phyloP scores from a whole-genome alignment of 1,140 invertebrate species.

The Marisa cornuarietis region DNA sequence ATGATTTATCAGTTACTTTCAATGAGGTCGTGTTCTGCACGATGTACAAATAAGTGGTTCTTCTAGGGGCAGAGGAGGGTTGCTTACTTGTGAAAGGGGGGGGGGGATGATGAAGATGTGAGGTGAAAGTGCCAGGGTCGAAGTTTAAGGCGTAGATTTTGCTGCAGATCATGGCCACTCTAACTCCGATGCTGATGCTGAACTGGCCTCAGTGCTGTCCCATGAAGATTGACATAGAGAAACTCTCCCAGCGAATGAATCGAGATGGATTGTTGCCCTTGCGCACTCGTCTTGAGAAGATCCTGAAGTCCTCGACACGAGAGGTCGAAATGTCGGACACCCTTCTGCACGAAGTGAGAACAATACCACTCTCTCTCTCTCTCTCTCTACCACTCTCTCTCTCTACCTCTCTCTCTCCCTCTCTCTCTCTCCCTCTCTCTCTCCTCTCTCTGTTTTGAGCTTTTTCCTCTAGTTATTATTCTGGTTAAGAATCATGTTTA shows the following conservation, averaged over 20 bases:
- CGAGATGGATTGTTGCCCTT: constrained; percentile 13
- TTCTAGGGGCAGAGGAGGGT: no score
- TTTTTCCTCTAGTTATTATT: neutral
- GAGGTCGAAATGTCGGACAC: constrained; percentile 17
- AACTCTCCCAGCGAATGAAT: constrained; percentile 13
- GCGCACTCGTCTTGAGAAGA: constrained; percentile 16
- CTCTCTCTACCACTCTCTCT: neutral
- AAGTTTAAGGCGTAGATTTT: neutral
- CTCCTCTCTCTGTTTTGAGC: neutral
- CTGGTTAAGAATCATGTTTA: no score
- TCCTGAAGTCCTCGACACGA: constrained; percentile 1
- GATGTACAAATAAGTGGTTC: no score
- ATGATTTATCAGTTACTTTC: neutral
- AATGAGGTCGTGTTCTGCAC: neutral
- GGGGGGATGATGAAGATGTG: neutral
- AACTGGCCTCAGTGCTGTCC: constrained; percentile 28
- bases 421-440: neutral
- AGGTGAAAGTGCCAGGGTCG: neutral
- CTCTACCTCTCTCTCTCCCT: neutral
- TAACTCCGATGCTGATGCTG: constrained; percentile 23
- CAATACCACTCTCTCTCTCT: no score
- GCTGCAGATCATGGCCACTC: constrained; percentile 18
- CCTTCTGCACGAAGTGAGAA: constrained; percentile 7
- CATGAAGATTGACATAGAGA: constrained; percentile 28
- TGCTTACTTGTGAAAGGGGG: no score